phyloP scores from a whole-genome alignment of 2,888 invertebrate genomes.

The Falcaria lacertinaria region DNA sequence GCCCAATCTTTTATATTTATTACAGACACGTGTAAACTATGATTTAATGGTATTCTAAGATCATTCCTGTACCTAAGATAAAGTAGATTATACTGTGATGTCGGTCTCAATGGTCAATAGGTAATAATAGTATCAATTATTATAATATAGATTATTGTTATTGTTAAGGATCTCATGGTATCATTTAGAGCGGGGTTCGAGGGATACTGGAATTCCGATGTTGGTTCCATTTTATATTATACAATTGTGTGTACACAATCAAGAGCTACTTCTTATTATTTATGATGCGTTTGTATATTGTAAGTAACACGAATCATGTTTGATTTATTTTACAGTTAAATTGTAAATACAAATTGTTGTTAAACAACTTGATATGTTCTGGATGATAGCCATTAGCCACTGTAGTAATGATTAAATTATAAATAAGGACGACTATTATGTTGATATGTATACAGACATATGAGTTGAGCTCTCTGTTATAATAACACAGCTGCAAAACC shows the following conservation, averaged over 20 bases:
- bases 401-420: conserved; percentile 12
- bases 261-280: conserved; percentile 13
- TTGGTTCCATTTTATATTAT: conserved; percentile 54
- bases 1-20: conserved; percentile 48
- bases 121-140: conserved; percentile 75
- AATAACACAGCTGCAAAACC: conserved; percentile 46
- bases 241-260: conserved; percentile 27
- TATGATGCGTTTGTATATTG: conserved; percentile 14
- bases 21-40: conserved; percentile 70
- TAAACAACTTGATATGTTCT: conserved; percentile 44
- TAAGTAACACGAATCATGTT: conserved; percentile 16
- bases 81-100: conserved; percentile 76
- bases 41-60: conserved; percentile 58
- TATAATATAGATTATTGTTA: conserved; percentile 72
- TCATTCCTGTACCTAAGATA: conserved; percentile 79
- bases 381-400: conserved; percentile 20
- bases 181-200: conserved; percentile 60
- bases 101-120: conserved; percentile 77
- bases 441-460: conserved; percentile 1
- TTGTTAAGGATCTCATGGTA: conserved; percentile 78
- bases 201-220: conserved; percentile 69
- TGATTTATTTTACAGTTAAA: conserved; percentile 18
- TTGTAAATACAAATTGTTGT: conserved; percentile 40
- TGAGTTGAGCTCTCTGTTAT: conserved; percentile 57
- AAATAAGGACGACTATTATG: conserved; percentile 16